These are phyloP conservation scores for Cinclus cinclus DNA, from an alignment of 2,113 vertebrate species.

Conservation along the genomic window DNA sequence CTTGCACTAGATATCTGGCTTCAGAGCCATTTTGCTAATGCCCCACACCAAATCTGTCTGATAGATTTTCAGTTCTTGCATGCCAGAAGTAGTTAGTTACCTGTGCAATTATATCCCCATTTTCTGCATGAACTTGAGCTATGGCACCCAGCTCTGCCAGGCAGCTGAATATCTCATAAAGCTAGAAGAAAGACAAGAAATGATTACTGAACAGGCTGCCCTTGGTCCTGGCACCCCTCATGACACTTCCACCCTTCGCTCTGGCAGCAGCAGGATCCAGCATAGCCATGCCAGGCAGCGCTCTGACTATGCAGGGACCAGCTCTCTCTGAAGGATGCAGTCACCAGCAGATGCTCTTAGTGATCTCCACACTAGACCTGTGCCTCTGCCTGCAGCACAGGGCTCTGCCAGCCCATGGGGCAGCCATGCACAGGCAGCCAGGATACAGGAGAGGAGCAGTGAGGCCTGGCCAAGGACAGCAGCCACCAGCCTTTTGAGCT, in stretches of 20 bases:
- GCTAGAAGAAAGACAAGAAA: conserved; percentile 72
- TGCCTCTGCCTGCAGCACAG: accelerated
- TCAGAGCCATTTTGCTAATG: background rate
- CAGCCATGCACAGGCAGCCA: background rate
- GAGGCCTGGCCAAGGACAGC: background rate
- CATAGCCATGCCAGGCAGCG: accelerated
- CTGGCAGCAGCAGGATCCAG: background rate
- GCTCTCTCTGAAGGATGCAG: background rate
- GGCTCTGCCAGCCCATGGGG: background rate
- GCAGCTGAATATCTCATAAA: conserved; percentile 94
- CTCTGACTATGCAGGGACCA: accelerated
- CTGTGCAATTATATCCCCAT: conserved; percentile 96
- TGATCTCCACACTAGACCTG: background rate
- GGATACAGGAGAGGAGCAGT: background rate
- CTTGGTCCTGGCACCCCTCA: background rate
- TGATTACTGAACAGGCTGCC: background rate
- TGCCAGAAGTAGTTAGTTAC: conserved; percentile 64
- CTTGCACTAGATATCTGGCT: background rate
- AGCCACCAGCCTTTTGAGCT: background rate
- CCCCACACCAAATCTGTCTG: background rate
- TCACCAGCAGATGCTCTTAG: background rate
- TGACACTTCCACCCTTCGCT: background rate
- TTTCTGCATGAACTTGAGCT: conserved; percentile 95
- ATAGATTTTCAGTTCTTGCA: background rate
- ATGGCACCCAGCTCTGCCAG: conserved; percentile 89